These are phyloP conservation scores for Coelinius sp. DNA, from an alignment of 2,888 invertebrate species.

Conservation along the genomic window DNA sequence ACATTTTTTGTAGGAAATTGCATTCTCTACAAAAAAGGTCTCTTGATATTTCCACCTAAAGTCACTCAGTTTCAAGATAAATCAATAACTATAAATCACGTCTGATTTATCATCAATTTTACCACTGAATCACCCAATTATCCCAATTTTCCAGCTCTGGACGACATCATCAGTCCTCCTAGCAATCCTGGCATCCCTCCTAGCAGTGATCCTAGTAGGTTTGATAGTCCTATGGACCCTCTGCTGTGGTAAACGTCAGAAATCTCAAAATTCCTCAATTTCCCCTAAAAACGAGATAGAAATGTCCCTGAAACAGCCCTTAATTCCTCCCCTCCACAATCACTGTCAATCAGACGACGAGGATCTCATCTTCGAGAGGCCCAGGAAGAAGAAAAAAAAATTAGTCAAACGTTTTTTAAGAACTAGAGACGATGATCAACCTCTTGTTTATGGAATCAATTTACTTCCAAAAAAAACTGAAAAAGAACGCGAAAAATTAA, in stretches of 20 bases:
- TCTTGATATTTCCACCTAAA: too few species aligned
- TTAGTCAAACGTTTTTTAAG: conserved; percentile 29
- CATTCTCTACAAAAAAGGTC: too few species aligned
- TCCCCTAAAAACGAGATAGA: not conserved
- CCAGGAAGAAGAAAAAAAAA: conserved; percentile 41
- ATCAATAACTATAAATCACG: too few species aligned
- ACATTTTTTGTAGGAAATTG: too few species aligned
- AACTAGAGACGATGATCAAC: conserved; percentile 36
- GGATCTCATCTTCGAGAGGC: conserved; percentile 33
- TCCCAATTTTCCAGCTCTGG: conserved; percentile 52
- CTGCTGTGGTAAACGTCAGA: conserved; percentile 47
- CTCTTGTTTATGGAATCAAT: conserved; percentile 35
- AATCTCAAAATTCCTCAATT: conserved; percentile 1
- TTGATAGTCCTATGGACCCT: conserved; percentile 48
- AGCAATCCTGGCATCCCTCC: conserved; percentile 47
- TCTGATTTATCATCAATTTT: too few species aligned
- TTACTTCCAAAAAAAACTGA: conserved; percentile 1
- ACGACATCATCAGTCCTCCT: conserved; percentile 52
- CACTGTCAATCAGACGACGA: conserved; percentile 38
- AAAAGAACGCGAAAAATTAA: conserved; percentile 45
- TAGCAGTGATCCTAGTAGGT: conserved; percentile 48
- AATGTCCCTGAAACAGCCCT: conserved; percentile 30
- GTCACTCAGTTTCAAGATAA: not conserved
- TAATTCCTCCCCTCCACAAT: conserved; percentile 21
- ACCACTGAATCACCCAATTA: too few species aligned